Base-by-base conservation (phyloP, 2,113 vertebrate species). In the Hippocampus comes region DNA sequence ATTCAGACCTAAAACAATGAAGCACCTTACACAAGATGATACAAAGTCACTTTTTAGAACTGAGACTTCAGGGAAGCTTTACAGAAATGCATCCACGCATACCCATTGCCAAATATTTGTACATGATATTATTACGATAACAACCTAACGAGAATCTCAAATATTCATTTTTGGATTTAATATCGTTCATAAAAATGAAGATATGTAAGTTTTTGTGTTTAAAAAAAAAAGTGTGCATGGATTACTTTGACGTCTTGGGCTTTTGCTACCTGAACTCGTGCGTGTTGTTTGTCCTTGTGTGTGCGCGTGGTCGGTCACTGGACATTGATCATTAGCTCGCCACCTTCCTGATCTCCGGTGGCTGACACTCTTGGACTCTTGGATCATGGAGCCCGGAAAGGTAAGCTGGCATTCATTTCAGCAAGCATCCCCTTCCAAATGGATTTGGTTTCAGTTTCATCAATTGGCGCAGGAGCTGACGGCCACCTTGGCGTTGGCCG, bases 401-500 rank as follows among this genome's bases (percentile, higher is more conserved):
- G 92, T 93, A 90, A 69, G 53, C 10, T 3, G 15, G 0, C 1
- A 11, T 23, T 14, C 4, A 2, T 38, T 38, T 38, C 34, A 38
- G 34, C 34, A 38, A 38, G 34, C 5, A 38, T 6, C 34, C 34
- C 34, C 34, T 38, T 38, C 34, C 34, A 34, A 56, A n/a, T 9
- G 21, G 55, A 0, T 56, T 61, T 34, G 30, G 2, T 61, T 61
- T 61, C 27, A 17, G 9, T 18, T 27, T 25, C 2, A 2, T 57
- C 46, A 73, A 76, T 46, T n/a, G 15, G 73, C 74, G 11, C 90
- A 93, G 92, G 93, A 96, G 84, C 77, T 98, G 59, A 95, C 96
- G 0, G 89, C 93, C 38, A 95, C 94, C 0, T 79, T 99, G 73
- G 55, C 93, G 38, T 71, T 99, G 55, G 91, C 96, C 0, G 95